phyloP scores from a whole-genome alignment of 2,113 vertebrate genomes.

The Melospiza georgiana region DNA sequence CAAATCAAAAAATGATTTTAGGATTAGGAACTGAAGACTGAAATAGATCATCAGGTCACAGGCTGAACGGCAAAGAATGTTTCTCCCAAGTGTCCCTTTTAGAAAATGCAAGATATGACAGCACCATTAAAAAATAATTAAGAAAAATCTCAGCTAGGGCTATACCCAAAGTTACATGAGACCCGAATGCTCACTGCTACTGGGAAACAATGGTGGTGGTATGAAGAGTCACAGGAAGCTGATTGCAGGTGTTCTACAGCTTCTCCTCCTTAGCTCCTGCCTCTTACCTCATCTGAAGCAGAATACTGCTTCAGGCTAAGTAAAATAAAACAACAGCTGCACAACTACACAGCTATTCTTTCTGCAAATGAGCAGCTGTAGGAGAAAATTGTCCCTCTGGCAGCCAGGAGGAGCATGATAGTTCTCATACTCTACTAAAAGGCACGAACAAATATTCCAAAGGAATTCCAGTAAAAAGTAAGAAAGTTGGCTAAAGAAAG shows the following conservation, averaged over 20 bases:
- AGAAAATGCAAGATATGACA: neutral
- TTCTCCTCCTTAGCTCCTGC: conserved; percentile 26
- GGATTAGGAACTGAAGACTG: neutral
- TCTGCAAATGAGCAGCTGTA: conserved; percentile 56
- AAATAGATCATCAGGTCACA: conserved; percentile 22
- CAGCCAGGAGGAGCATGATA: neutral
- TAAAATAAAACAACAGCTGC: conserved; percentile 67
- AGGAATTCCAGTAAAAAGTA: neutral
- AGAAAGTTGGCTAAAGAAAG: neutral
- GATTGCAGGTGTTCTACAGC: conserved; percentile 25
- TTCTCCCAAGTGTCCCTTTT: neutral
- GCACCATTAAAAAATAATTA: neutral
- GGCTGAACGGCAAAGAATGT: neutral
- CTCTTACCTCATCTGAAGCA: conserved; percentile 40
- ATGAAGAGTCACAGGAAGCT: neutral
- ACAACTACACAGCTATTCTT: conserved; percentile 55
- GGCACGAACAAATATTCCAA: neutral
- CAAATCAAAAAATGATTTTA: neutral
- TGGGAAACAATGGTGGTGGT: neutral
- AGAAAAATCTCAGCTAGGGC: neutral
- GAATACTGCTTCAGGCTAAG: conserved; percentile 49
- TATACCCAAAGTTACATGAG: neutral
- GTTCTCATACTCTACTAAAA: neutral
- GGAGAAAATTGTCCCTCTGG: conserved; percentile 44
- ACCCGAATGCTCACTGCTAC: neutral